Evolutionary conservation across 2,113 vertebrate species (phyloP), one percentile per base, ranked within the genome.

Genomic region (Planiliza haematocheilus): DNA sequence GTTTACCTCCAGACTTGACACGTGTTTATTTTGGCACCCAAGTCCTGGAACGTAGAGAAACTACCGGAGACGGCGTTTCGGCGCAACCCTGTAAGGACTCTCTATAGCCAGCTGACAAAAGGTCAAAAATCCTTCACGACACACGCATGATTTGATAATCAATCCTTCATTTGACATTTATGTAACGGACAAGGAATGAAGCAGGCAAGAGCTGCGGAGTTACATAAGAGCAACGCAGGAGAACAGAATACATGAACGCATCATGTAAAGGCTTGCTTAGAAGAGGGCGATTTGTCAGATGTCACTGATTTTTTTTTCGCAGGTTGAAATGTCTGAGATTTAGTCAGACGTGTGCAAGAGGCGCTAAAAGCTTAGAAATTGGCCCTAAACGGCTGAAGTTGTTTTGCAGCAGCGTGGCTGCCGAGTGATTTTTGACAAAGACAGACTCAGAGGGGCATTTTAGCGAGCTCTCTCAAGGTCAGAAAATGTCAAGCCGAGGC

Each of bases 1-100:
- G 75, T 79, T 84, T 72, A 82, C 78, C 76, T 67, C 74, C 64
- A 79, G 77, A 66, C 61, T 30, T 78, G 81, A 82, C 65, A 77
- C 18, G 16, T 82, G 72, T 86, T 88, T 74, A 60, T 52, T 80
- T 79, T 85, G 82, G 74, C 68, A 21, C 41, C 14, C 7, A 17
- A 39, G 48, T 57, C 24, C 34, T 49, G 68, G 69, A 72, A 76
- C 58, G 14, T 10, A 75, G 67, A 66, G 72, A 60, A 78, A 81
- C 58, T 52, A 67, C 42, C 10, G 41, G 57, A 77, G 66, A 63
- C 16, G 11, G 48, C 60, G 7, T 62, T n/a, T 68, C 43, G 34
- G 62, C 46, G 52, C 34, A 24, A 48, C 21, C 20, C 70, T 58
- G 57, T 1, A 38, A 63, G 57, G 48, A 37, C 58, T 60, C 43